Base-by-base conservation (phyloP, 2,113 vertebrate genomes). In the Hiodon tergisus region DNA sequence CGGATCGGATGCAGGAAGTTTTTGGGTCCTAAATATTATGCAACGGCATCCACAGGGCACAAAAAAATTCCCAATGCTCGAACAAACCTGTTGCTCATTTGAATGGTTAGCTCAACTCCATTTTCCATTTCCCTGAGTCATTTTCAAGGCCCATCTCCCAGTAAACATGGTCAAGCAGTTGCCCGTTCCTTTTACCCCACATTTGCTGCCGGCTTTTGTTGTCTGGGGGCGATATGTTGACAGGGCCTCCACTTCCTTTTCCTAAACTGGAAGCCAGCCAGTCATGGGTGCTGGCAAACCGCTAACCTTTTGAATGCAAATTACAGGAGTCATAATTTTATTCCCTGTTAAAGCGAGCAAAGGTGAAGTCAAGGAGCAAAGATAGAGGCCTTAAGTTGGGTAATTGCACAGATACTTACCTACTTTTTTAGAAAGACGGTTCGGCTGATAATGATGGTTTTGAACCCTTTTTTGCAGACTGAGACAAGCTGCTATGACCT, bases 221-320 rank as follows among this genome's bases (percentile, higher is more conserved):
- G 31, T 31, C 31, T 2, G 2, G 31, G 31, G 31, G 31, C 31
- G 31, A 31, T 31, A 31, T 31, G 31, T 31, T 31, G 31, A 50
- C 55, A n/a, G 17, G 46, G 47, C 17, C 54, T 31, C 57, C 6
- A 16, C 9, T 46, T 14, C 17, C 16, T 62, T n/a, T 14, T 62
- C 7, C 17, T 51, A 54, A 16, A 47, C 14, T 63, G 59, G 60
- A 17, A 16, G 52, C n/a, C 67, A 9, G 48, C 50, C 48, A 47
- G 46, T 55, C 6, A 46, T 51, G 53, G 51, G 53, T 74, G 51
- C 2, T 6, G 50, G 46, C 53, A 16, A 60, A 59, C 67, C 7
- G n/a, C 6, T 76, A 70, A 76, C 75, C 75, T 71, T 76, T 57
- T 54, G 55, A 76, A 70, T 76, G 75, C 68, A 76, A 70, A 71